Evolutionary conservation across 1,140 invertebrate genomes (phyloP).

Genomic region (Leucophenga varia): DNA sequence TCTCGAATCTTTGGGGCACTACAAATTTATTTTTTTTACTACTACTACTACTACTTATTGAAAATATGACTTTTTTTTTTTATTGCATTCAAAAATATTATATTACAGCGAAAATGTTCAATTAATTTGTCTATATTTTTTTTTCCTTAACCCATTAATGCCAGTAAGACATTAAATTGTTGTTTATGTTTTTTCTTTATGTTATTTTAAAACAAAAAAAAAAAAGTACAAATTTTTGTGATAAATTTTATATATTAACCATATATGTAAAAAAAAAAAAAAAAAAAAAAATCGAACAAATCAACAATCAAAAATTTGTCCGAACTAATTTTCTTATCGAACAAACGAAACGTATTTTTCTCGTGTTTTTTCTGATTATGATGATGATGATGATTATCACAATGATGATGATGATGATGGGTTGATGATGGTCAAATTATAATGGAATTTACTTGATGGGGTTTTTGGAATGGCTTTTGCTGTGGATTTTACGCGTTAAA

Average conservation of each 20-base stretch:
- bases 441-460: constrained; percentile 11
- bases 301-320: constrained; percentile 54
- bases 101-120: not conserved
- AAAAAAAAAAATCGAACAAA: constrained; percentile 27
- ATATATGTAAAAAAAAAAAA: constrained; percentile 7
- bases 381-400: constrained; percentile 51
- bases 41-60: too few relatives aligned
- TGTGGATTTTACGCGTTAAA: not conserved
- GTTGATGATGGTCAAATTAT: constrained; percentile 39
- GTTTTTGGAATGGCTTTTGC: constrained; percentile 22
- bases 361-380: constrained; percentile 57
- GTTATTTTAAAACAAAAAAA: constrained; percentile 3
- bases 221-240: constrained; percentile 28
- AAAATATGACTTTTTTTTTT: too few relatives aligned
- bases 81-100: too few relatives aligned
- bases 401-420: constrained; percentile 53
- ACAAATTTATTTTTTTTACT: too few relatives aligned
- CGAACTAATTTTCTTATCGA: constrained; percentile 58
- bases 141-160: constrained; percentile 1
- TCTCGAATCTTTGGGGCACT: too few relatives aligned
- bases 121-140: not conserved
- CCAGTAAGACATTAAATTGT: too few relatives aligned
- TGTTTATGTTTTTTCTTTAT: too few relatives aligned
- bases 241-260: constrained; percentile 32
- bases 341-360: constrained; percentile 58